Percentiles rank a stretch among this genome's conserved stretches.
Evolutionary conservation across 2,113 vertebrate species (phyloP).

Genomic region (Tautogolabrus adspersus): DNA sequence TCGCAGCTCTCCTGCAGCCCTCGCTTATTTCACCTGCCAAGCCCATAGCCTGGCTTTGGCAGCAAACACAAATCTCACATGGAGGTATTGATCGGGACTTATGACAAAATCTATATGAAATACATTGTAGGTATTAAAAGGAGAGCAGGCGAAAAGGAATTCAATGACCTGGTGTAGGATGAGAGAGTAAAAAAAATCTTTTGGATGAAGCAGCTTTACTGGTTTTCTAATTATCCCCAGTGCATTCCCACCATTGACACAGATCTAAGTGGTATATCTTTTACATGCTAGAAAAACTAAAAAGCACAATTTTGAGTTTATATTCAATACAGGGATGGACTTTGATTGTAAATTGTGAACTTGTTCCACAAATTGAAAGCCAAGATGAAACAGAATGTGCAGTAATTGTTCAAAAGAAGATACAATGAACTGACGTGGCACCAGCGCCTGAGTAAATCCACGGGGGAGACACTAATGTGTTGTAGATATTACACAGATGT

Average conservation of each 20-base stretch:
- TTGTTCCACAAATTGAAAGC: constrained; percentile 28
- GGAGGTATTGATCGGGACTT: constrained; percentile 65
- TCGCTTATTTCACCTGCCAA: constrained; percentile 37
- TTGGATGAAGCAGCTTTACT: constrained; percentile 19
- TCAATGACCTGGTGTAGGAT: constrained; percentile 32
- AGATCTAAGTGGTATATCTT: neutral
- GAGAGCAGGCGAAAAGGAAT: constrained; percentile 19
- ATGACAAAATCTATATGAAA: constrained; percentile 70
- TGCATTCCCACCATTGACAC: constrained; percentile 5
- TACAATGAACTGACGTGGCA: constrained; percentile 23
- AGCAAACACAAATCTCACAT: constrained; percentile 60
- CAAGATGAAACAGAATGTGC: constrained; percentile 38
- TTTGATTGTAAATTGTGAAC: constrained; percentile 10
- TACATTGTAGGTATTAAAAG: constrained; percentile 59
- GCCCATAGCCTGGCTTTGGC: constrained; percentile 42
- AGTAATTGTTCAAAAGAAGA: constrained; percentile 41
- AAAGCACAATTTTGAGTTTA: neutral
- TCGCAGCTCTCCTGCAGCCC: constrained; percentile 30
- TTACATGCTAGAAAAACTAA: neutral
- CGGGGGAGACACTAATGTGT: constrained; percentile 57
- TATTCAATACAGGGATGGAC: neutral
- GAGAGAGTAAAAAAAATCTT: constrained; percentile 44
- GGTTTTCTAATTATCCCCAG: neutral
- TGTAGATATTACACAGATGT: constrained; percentile 74
- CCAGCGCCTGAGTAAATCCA: constrained; percentile 31